These are phyloP conservation scores for Sebastes steindachneri DNA, from an alignment of 2,797 vertebrate species.

Conservation along the genomic window DNA sequence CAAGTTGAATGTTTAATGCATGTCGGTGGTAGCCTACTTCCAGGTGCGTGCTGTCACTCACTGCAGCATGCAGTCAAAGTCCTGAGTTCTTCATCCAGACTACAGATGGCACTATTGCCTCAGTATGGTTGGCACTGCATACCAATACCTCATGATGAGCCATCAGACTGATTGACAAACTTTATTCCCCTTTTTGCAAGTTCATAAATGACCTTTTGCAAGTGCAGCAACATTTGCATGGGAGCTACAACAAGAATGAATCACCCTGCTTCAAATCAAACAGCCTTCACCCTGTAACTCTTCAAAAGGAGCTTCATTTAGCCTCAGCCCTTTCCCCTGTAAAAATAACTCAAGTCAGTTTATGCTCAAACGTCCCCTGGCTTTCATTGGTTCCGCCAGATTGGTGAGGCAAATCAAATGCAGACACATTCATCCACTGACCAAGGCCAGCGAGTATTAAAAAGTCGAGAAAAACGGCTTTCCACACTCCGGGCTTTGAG, in stretches of 20 bases:
- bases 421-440: slow-evolving; percentile 75
- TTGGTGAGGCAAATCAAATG: slow-evolving; percentile 78
- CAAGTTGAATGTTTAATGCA: neutral
- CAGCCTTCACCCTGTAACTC: slow-evolving; percentile 51
- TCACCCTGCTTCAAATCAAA: slow-evolving; percentile 48
- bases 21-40: neutral
- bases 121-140: slow-evolving; percentile 45
- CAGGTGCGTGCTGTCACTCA: slow-evolving; percentile 28
- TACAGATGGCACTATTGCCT: slow-evolving; percentile 87
- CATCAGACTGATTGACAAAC: slow-evolving; percentile 72
- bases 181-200: slow-evolving; percentile 64
- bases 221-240: slow-evolving; percentile 49
- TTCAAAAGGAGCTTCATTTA: slow-evolving; percentile 66
- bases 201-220: slow-evolving; percentile 65
- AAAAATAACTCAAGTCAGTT: slow-evolving; percentile 73
- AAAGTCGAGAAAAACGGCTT: slow-evolving; percentile 72
- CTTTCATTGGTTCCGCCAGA: slow-evolving; percentile 74
- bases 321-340: slow-evolving; percentile 61
- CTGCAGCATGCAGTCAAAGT: neutral
- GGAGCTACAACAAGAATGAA: slow-evolving; percentile 36
- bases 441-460: slow-evolving; percentile 73
- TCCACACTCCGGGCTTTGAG: slow-evolving; percentile 64
- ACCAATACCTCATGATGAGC: slow-evolving; percentile 37
- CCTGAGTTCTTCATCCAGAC: slow-evolving; percentile 66
- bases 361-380: slow-evolving; percentile 60